Percentiles rank a stretch among this genome's conserved stretches.
Conservation (phyloP, 2,797 vertebrate genomes). For the Tenualosa thibaudeaui region DNA sequence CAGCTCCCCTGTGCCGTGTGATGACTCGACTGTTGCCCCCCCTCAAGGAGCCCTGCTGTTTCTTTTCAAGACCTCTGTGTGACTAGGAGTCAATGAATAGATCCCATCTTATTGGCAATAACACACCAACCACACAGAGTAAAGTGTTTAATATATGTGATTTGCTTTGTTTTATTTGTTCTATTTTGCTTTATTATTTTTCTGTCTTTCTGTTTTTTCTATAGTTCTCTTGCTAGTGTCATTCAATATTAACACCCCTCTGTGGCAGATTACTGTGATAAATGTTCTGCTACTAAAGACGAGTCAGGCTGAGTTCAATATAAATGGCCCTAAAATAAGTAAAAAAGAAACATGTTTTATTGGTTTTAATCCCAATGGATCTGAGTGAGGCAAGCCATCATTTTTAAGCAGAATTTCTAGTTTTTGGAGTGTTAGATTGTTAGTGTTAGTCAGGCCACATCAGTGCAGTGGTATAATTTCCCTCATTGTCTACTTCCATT, state of each 20-base stretch:
- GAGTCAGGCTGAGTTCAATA: background rate
- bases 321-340: background rate
- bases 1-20: background rate
- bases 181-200: conserved; percentile 11
- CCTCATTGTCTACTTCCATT: background rate
- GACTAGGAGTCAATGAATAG: background rate
- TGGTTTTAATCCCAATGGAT: background rate
- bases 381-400: background rate
- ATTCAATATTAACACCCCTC: background rate
- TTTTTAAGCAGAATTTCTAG: background rate
- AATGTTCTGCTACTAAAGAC: background rate
- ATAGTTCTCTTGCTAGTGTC: background rate
- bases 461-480: background rate
- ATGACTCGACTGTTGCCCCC: background rate
- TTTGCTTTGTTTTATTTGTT: background rate
- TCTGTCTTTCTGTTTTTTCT: conserved; percentile 7
- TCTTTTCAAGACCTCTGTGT: background rate
- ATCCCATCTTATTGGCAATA: background rate
- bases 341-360: background rate
- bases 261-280: background rate
- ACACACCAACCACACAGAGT: background rate
- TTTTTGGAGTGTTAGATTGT: background rate
- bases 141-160: background rate
- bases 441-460: background rate
- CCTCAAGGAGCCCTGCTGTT: background rate